Evolutionary conservation across 2,113 vertebrate species (phyloP), one percentile per base, ranked within the genome.

Genomic region (Dicrurus megarhynchus): DNA sequence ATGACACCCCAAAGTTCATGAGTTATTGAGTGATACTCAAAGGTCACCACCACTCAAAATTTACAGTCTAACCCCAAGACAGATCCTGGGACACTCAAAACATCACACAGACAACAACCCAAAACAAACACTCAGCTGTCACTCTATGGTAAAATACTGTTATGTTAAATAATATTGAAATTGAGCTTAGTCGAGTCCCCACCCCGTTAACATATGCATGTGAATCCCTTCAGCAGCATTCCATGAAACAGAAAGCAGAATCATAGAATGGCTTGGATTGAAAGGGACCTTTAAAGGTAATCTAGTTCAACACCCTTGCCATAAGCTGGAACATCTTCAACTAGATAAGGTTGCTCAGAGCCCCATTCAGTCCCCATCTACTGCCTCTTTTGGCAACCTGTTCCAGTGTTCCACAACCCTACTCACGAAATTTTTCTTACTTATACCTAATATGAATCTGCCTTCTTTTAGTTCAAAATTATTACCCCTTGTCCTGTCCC

Each of bases 141-240:
- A 71, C 26, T 65, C 11, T n/a, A 19, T 10, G 12, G 32, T 16
- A 13, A 89, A 80, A 70, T 21, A 57, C 5, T 33, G 28, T 7
- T 28, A 44, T 1, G 0, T 33, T 67, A 75, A 81, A 42, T 6
- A 57, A 33, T 33, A 44, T 0, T 56, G 26, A 73, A 84, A 56
- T 3, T 46, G 28, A 86, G 20, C 28, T 81, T 57, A 53, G 28
- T 13, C 4, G 1, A 68, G 35, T 77, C 26, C 13, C 44, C 10
- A 41, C 16, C 2, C 33, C 4, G 0, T 47, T 76, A 71, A 61
- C 7, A 65, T 2, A 26, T 0, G 2, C 41, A 59, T 3, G 0
- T 6, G 27, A 64, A 22, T 57, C 42, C 17, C 50, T 46, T 6
- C 28, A 70, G 33, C 35, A 55, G 24, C 32, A 59, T 39, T 24